These are phyloP conservation scores for Bettongia penicillata DNA, from an alignment of 2,113 vertebrate species.

Conservation along the genomic window DNA sequence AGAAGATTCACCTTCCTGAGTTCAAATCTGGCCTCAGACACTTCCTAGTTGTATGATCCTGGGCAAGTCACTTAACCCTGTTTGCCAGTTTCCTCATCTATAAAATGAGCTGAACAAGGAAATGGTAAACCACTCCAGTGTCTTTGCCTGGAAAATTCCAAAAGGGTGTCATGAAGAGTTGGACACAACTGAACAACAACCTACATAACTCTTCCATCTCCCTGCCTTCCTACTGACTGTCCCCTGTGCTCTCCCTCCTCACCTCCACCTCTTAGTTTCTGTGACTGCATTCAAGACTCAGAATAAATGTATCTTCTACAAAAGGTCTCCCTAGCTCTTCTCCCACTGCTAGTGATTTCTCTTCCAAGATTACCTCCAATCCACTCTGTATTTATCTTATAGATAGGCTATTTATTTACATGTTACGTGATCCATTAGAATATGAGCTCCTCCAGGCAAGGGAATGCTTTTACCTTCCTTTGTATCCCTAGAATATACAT, in stretches of 20 bases:
- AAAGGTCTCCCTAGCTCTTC: not conserved
- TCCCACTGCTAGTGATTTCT: not conserved
- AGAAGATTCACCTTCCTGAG: not conserved
- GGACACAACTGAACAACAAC: too few relatives aligned
- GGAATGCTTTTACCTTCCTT: not conserved
- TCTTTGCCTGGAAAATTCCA: too few relatives aligned
- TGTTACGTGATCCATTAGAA: not conserved
- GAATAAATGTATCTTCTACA: not conserved
- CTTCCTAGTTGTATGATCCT: not conserved
- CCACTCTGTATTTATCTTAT: not conserved
- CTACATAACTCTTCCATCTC: too few relatives aligned
- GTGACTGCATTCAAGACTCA: not conserved
- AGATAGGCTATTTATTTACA: not conserved
- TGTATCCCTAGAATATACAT: not conserved
- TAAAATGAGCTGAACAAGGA: not conserved
- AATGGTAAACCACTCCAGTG: not conserved
- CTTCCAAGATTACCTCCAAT: not conserved
- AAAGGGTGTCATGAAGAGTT: too few relatives aligned
- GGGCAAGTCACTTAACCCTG: too few relatives aligned
- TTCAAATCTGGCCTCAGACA: not conserved
- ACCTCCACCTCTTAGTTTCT: not conserved
- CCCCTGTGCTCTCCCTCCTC: not conserved
- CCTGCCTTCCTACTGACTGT: too few relatives aligned
- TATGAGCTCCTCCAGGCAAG: not conserved
- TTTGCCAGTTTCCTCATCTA: too few relatives aligned